Percentiles rank a stretch among this genome's conserved stretches.
Evolutionary conservation across 2,113 vertebrate genomes (phyloP).

Genomic region (Psammodynastes pulverulentus): DNA sequence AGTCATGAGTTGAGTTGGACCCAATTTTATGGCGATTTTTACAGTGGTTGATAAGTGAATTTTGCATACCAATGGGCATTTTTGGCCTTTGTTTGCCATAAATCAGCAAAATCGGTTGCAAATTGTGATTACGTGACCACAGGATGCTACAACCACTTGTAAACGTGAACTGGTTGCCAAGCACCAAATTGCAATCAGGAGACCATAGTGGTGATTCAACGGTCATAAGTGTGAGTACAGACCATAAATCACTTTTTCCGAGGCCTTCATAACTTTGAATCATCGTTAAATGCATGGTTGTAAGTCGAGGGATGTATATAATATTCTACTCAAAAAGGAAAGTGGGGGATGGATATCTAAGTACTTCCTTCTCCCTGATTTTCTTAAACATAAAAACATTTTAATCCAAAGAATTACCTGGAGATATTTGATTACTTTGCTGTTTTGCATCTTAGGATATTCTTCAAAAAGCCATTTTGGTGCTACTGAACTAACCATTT

Average conservation of each 20-base stretch:
- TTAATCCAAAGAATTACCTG: constrained; percentile 60
- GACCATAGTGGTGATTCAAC: background rate
- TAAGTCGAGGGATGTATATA: background rate
- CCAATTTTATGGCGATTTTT: background rate
- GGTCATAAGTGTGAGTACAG: background rate
- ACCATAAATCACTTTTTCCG: background rate
- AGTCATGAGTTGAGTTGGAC: background rate
- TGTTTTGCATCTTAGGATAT: constrained; percentile 69
- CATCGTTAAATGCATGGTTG: background rate
- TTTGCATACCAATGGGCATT: background rate
- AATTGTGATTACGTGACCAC: background rate
- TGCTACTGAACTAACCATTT: constrained; percentile 35
- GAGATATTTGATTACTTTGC: constrained; percentile 56
- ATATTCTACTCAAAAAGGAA: background rate
- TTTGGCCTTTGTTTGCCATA: background rate
- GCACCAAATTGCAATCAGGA: background rate
- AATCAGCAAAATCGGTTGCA: background rate
- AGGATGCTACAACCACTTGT: background rate
- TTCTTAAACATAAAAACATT: background rate
- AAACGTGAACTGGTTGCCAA: background rate
- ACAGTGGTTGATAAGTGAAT: background rate
- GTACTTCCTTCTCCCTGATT: background rate
- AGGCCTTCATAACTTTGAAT: background rate
- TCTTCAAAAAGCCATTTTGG: constrained; percentile 69
- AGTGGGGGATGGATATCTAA: background rate